Evolutionary conservation across 1,140 invertebrate genomes (phyloP).

Genomic region (silkworm (Bombyx mori)): DNA sequence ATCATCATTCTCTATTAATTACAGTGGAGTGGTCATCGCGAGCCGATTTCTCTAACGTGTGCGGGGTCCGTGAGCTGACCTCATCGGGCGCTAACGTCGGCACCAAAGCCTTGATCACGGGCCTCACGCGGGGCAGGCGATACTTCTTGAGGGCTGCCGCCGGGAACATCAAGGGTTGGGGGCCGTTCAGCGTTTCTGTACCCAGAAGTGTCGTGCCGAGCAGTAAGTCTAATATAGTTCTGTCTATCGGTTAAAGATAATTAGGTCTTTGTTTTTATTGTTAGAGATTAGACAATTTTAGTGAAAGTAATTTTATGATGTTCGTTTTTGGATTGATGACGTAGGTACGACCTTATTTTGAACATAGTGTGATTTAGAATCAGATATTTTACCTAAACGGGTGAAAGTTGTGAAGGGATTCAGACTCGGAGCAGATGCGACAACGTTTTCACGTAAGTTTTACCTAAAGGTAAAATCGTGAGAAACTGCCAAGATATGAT

Average conservation of each 20-base stretch:
- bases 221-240: constrained; percentile 75
- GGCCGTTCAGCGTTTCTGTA: constrained; percentile 80
- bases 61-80: constrained; percentile 83
- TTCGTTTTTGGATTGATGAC: too few relatives aligned
- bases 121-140: constrained; percentile 83
- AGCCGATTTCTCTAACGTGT: constrained; percentile 84
- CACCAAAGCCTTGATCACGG: constrained; percentile 78
- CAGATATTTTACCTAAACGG: too few relatives aligned
- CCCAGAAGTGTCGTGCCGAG: constrained; percentile 90
- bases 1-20: constrained; percentile 13
- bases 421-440: too few relatives aligned
- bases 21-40: constrained; percentile 90
- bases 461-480: too few relatives aligned
- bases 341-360: too few relatives aligned
- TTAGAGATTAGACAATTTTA: too few relatives aligned
- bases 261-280: too few relatives aligned
- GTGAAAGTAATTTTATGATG: too few relatives aligned
- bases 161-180: constrained; percentile 94
- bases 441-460: too few relatives aligned
- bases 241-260: background rate
- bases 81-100: constrained; percentile 72
- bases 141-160: constrained; percentile 91
- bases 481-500: too few relatives aligned
- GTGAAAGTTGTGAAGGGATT: too few relatives aligned
- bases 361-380: too few relatives aligned